Evolutionary conservation across 2,113 vertebrate genomes (phyloP), one percentile per base, ranked within the genome.

Genomic region (Perca fluviatilis): DNA sequence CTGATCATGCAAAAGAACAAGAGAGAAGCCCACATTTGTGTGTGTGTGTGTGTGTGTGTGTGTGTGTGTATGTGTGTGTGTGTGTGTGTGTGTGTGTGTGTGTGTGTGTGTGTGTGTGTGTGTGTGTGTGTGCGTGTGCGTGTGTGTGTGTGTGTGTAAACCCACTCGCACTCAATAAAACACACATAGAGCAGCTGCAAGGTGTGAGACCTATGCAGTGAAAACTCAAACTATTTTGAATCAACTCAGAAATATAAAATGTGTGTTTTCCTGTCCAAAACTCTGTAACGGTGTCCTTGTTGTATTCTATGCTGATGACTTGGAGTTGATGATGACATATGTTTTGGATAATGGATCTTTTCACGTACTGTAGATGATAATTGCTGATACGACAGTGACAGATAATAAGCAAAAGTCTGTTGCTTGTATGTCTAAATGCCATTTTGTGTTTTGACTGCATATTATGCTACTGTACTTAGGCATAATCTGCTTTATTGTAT

Each of bases 71-170:
- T n/a, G n/a, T n/a, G n/a, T n/a, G n/a, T n/a, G n/a, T n/a, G 30
- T 50, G 49, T 61, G 62, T 67, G 67, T 74, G 77, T 47, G 50
- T 84, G 30, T 43, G 43, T 56, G 64, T 64, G 64, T 43, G 43
- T 56, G 64, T 64, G 64, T 33, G 30, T 25, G 11, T n/a, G 36
- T 61, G 15, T 33, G 51, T 47, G 40, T 64, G 74, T 50, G 61
- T 65, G 57, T 64, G 69, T 27, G 62, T 56, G 68, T 66, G 77
- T 46, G 62, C 57, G 57, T 61, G 78, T 33, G 63, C 53, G 70
- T 65, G 78, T 27, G 56, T 63, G 75, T 66, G 82, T 46, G 70
- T 66, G 77, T 75, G 79, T 56, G 43, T 82, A 58, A 86, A 86
- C 72, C 76, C 82, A 62, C 57, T 72, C 50, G 49, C 36, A 74